Conservation (phyloP, 2,113 vertebrate genomes). For the Calyptommatus sinebrachiatus region DNA sequence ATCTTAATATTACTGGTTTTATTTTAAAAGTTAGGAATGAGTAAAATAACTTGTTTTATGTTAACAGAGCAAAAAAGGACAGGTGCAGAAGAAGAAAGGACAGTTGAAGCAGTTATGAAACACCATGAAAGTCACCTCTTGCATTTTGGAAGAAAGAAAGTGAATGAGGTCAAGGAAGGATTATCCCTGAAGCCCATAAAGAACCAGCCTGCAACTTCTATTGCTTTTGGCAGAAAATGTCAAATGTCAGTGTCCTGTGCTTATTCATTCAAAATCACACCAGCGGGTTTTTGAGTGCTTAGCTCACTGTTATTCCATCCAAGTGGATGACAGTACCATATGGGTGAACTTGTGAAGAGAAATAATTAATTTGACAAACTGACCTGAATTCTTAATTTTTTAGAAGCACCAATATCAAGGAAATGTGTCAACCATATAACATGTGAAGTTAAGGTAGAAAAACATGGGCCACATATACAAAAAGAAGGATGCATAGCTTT, state of each 20-base stretch:
- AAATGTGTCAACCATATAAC: not conserved
- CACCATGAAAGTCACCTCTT: not conserved
- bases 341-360: conserved; percentile 52
- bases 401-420: not conserved
- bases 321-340: conserved; percentile 40
- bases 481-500: too few species aligned
- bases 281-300: conserved; percentile 23
- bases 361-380: conserved; percentile 53
- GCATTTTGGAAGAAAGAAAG: not conserved
- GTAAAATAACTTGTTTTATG: not conserved
- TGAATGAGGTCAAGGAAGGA: not conserved
- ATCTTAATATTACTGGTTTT: not conserved
- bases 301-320: conserved; percentile 34
- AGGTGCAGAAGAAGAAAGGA: too few species aligned
- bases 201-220: not conserved
- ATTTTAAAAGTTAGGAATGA: not conserved
- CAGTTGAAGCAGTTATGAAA: not conserved
- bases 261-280: not conserved
- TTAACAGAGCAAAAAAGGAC: not conserved
- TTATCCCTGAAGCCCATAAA: not conserved
- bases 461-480: too few species aligned
- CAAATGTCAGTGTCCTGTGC: conserved; percentile 1
- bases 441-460: too few species aligned
- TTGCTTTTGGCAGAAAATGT: conserved; percentile 2
- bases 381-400: not conserved